Evolutionary conservation across 2,113 vertebrate genomes (phyloP).

Genomic region (Plestiodon gilberti): DNA sequence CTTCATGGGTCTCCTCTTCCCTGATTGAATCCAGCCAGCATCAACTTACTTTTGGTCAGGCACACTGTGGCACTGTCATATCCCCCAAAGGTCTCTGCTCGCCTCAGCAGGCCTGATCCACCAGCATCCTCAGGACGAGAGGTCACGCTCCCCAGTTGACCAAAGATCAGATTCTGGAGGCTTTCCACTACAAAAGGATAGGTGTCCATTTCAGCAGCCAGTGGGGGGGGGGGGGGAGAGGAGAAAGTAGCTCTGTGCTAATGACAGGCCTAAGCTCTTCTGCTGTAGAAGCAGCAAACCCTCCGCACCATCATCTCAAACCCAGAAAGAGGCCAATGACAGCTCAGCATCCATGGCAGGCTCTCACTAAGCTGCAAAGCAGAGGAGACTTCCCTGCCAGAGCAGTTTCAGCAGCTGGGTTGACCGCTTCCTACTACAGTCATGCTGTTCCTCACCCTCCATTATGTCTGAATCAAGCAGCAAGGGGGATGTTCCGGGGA

Average conservation of each 20-base stretch:
- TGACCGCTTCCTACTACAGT: no score
- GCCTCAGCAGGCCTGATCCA: slow-evolving; percentile 65
- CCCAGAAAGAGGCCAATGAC: background rate
- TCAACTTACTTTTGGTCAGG: slow-evolving; percentile 79
- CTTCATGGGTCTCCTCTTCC: background rate
- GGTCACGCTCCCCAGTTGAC: slow-evolving; percentile 62
- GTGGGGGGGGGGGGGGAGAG: background rate
- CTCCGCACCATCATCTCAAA: no score
- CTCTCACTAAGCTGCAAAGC: no score
- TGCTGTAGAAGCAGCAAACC: no score
- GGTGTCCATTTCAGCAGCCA: background rate
- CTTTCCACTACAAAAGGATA: slow-evolving; percentile 80
- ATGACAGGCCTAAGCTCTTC: no score
- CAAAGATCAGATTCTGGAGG: slow-evolving; percentile 87
- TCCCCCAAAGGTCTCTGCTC: slow-evolving; percentile 89
- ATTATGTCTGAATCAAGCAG: background rate
- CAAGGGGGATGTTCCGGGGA: background rate
- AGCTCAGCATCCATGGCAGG: background rate
- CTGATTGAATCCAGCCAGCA: background rate
- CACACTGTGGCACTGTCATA: slow-evolving; percentile 78
- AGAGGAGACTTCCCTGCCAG: no score
- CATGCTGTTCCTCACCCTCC: no score
- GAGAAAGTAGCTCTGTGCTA: no score
- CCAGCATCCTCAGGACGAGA: slow-evolving; percentile 71
- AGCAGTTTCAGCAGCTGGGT: no score